Evolutionary conservation across 1,140 invertebrate genomes (phyloP).

Genomic region (Zaprionus lachaisei): DNA sequence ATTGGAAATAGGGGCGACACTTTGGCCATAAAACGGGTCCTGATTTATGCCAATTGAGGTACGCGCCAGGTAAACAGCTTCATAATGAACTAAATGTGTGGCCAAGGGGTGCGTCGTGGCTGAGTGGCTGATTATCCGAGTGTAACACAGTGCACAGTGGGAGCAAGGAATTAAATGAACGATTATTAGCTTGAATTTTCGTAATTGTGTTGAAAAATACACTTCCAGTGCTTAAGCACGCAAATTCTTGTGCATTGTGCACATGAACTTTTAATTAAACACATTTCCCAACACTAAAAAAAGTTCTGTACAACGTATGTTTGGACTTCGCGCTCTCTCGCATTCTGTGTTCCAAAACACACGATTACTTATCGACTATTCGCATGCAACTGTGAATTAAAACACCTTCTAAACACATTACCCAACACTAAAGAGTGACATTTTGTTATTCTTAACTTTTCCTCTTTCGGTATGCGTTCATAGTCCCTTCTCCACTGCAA

Average conservation of each 20-base stretch:
- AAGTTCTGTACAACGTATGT: rapidly evolving
- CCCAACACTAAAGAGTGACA: not conserved
- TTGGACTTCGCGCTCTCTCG: not conserved
- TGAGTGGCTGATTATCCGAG: constrained; percentile 33
- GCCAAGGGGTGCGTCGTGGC: not conserved
- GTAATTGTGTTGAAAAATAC: no score
- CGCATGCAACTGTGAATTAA: not conserved
- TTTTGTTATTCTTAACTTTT: not conserved
- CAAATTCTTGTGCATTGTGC: no score
- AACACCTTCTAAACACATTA: not conserved
- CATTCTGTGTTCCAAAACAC: not conserved
- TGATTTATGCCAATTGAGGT: constrained; percentile 78
- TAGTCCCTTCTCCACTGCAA: not conserved
- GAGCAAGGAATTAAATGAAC: not conserved
- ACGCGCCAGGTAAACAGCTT: constrained; percentile 67
- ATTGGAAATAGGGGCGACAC: constrained; percentile 74
- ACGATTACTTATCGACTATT: not conserved
- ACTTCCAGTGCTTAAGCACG: no score
- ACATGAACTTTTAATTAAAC: no score
- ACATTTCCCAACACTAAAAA: no score
- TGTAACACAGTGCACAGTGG: constrained; percentile 21
- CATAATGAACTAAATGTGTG: constrained; percentile 65
- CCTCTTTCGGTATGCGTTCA: no score
- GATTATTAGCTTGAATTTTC: no score
- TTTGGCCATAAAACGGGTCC: constrained; percentile 72